A percentile compares a stretch with the other conserved stretches of the same genome.
phyloP scores from a whole-genome alignment of 2,888 invertebrate species.

The Polyommatus icarus region DNA sequence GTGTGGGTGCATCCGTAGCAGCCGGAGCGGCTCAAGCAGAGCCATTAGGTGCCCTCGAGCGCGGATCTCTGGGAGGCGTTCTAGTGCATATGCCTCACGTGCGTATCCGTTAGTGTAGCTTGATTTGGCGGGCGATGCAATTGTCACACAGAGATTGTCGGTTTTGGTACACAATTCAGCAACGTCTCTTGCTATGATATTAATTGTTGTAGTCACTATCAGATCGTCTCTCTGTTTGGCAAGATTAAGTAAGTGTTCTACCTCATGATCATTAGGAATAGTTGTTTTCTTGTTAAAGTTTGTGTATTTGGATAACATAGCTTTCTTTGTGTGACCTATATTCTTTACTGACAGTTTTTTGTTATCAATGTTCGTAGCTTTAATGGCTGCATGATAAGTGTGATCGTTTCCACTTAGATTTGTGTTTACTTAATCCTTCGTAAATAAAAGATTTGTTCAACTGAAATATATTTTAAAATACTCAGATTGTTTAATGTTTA shows the following conservation, averaged over 20 bases:
- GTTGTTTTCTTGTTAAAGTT: slow-evolving; percentile 21
- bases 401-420: slow-evolving; percentile 38
- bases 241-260: slow-evolving; percentile 18
- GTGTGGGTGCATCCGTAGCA: slow-evolving; percentile 53
- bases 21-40: slow-evolving; percentile 48
- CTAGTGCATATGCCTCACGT: slow-evolving; percentile 96
- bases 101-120: slow-evolving; percentile 61
- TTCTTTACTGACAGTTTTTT: slow-evolving; percentile 56
- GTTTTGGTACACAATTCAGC: not conserved
- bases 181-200: not conserved
- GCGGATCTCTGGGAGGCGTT: slow-evolving; percentile 90
- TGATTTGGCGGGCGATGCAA: slow-evolving; percentile 33
- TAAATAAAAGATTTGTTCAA: not conserved
- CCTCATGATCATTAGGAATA: slow-evolving; percentile 19
- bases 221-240: slow-evolving; percentile 17
- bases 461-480: not conserved
- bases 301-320: slow-evolving; percentile 22
- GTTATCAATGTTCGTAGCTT: slow-evolving; percentile 41
- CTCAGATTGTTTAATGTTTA: too few relatives aligned
- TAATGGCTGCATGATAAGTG: slow-evolving; percentile 41
- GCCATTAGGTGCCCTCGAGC: slow-evolving; percentile 71
- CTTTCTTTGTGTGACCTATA: slow-evolving; percentile 32
- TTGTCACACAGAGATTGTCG: slow-evolving; percentile 28
- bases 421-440: slow-evolving; percentile 10
- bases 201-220: not conserved